These are phyloP conservation scores for Ephestia elutella DNA, from an alignment of 1,140 invertebrate species.

Conservation along the genomic window DNA sequence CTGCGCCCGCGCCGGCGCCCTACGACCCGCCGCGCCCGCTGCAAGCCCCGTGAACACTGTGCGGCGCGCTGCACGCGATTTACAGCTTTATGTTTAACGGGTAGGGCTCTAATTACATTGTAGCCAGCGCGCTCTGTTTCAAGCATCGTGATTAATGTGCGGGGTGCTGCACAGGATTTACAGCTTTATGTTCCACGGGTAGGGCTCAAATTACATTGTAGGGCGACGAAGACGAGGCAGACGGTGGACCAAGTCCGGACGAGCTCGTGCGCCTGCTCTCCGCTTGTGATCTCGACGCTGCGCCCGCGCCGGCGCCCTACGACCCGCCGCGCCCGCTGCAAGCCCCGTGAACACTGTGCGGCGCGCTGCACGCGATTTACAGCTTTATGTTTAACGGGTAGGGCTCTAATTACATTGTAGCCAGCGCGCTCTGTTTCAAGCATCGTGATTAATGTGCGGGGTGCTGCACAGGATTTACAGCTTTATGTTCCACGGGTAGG, in stretches of 20 bases:
- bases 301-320: conserved; percentile 30
- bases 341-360: conserved; percentile 37
- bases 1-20: conserved; percentile 35
- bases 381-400: no score
- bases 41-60: conserved; percentile 44
- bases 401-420: no score
- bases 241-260: conserved; percentile 91
- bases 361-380: no score
- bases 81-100: neutral
- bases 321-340: conserved; percentile 17
- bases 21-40: conserved; percentile 4
- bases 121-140: neutral
- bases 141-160: neutral
- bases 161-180: no score
- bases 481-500: no score
- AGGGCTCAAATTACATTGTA: no score
- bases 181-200: no score
- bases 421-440: neutral
- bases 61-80: conserved; percentile 13
- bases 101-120: neutral
- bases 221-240: conserved; percentile 43
- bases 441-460: no score
- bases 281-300: conserved; percentile 87
- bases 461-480: no score
- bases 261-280: conserved; percentile 93